Evolutionary conservation across 2,113 vertebrate genomes (phyloP), one percentile per base, ranked within the genome.

Genomic region (Prinia subflava): DNA sequence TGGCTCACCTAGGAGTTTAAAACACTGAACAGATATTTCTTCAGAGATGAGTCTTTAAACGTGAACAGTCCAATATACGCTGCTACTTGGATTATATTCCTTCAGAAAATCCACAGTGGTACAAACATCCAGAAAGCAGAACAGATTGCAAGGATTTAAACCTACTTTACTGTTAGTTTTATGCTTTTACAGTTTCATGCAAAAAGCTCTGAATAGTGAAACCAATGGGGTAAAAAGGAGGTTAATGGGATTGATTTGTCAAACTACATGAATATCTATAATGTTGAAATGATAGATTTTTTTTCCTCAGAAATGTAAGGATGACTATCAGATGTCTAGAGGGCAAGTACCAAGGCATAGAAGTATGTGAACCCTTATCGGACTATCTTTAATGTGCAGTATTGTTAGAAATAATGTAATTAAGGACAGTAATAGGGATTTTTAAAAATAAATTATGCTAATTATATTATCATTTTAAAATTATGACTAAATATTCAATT

Each of bases 401-500:
- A 89, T 83, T 92, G 74, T 71, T 91, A 87, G 62, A 94, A 96
- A 95, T 88, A 89, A 92, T 67, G 63, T 82, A 94, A 97, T 94
- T 95, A 94, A 95, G 87, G 55, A 84, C 13, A 94, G 56, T 71
- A 92, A 78, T 71, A 37, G 8, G 28, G 24, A 88, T 62, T 41
- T n/a, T n/a, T 83, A 10, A 39, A 94, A 93, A 94, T 85, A 94
- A 89, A 81, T 95, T 89, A 97, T 57, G 80, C 55, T 94, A 95
- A 96, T 92, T 84, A 87, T 73, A 60, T 33, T 78, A 85, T 89
- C 4, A 77, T 88, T 92, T 78, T 1, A 4, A 89, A 95, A 69
- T 88, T 96, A 84, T 71, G 64, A 94, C 95, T 94, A 94, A 97
- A 96, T 95, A 96, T 57, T 83, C 80, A 88, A 96, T 94, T 94